A percentile compares a stretch with the other conserved stretches of the same genome.
These are phyloP conservation scores for Chlorodrepanis virens DNA, from an alignment of 2,113 vertebrate species.

Conservation along the genomic window DNA sequence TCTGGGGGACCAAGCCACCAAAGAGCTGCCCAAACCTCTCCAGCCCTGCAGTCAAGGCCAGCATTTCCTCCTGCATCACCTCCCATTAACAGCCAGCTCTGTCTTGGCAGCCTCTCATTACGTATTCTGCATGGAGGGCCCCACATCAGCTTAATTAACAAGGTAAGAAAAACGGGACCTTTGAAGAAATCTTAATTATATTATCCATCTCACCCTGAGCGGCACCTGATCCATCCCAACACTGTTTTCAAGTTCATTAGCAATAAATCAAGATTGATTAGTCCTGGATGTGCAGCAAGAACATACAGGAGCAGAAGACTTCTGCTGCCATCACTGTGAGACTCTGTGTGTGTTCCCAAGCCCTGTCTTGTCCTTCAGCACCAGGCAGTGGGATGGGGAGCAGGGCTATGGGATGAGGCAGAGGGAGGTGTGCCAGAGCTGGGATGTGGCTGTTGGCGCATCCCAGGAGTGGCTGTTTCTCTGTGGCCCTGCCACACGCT, in stretches of 20 bases:
- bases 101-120: background rate
- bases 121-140: background rate
- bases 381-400: background rate
- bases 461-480: background rate
- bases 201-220: constrained; percentile 63
- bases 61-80: background rate
- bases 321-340: accelerated
- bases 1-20: background rate
- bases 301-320: background rate
- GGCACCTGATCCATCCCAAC: constrained; percentile 57
- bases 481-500: accelerated
- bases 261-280: constrained; percentile 51
- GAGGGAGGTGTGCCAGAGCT: accelerated
- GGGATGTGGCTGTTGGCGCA: background rate
- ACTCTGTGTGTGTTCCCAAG: background rate
- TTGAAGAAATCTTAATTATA: constrained; percentile 64
- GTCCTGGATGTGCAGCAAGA: background rate
- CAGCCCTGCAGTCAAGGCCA: background rate
- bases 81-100: background rate
- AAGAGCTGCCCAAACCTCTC: background rate
- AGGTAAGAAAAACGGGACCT: constrained; percentile 57
- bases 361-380: background rate
- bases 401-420: background rate
- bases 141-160: constrained; percentile 63
- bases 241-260: constrained; percentile 55